Conservation (phyloP, 1,140 invertebrate species). For the Drosophila equinoxialis region DNA sequence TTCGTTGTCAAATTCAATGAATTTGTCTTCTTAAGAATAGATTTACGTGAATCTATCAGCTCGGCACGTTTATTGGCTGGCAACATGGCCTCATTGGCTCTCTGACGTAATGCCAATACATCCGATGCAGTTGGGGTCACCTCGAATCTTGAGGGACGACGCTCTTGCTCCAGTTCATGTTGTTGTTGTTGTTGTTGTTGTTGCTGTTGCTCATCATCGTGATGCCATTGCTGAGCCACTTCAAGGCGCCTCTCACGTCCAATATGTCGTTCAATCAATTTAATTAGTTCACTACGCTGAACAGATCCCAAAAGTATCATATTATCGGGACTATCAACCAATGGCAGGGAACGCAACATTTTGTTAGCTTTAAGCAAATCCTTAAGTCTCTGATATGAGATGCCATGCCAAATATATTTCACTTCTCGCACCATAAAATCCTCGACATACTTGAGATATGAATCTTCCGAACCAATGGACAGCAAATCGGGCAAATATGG, state of each 20-base stretch:
- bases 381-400: slow-evolving; percentile 94
- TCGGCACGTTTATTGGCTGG: slow-evolving; percentile 65
- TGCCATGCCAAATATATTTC: slow-evolving; percentile 95
- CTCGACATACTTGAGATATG: slow-evolving; percentile 95
- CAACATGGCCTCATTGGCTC: too few species aligned
- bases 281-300: slow-evolving; percentile 93
- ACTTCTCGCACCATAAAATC: slow-evolving; percentile 98
- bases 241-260: slow-evolving; percentile 92
- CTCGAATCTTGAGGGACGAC: slow-evolving; percentile 87
- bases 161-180: slow-evolving; percentile 72
- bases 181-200: slow-evolving; percentile 51
- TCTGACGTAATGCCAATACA: slow-evolving; percentile 82
- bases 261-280: slow-evolving; percentile 93
- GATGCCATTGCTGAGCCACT: slow-evolving; percentile 85
- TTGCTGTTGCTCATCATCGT: slow-evolving; percentile 82
- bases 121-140: slow-evolving; percentile 86
- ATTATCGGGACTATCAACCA: slow-evolving; percentile 95
- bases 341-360: slow-evolving; percentile 90
- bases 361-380: slow-evolving; percentile 88
- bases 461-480: slow-evolving; percentile 87
- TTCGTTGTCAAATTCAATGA: slow-evolving; percentile 91
- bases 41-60: slow-evolving; percentile 83
- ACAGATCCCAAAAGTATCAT: slow-evolving; percentile 98
- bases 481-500: slow-evolving; percentile 92
- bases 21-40: slow-evolving; percentile 84